A percentile compares a stretch with the other conserved stretches of the same genome.
Conservation (phyloP, 2,113 vertebrate species). For the Tinamus guttatus region DNA sequence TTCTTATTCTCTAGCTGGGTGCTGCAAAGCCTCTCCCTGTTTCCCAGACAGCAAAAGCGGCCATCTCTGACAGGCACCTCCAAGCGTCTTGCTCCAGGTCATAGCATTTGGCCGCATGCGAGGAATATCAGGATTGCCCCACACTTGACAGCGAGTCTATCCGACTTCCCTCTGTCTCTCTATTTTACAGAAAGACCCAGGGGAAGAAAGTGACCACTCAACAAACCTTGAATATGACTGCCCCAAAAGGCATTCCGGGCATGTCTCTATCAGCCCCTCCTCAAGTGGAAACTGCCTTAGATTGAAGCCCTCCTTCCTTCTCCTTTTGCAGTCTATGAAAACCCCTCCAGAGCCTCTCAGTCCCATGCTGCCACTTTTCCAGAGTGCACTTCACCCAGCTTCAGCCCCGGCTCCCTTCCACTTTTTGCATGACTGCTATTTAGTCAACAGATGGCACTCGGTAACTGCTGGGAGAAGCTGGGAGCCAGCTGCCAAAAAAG, state of each 20-base stretch:
- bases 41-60: background rate
- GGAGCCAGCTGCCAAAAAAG: background rate
- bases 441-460: conserved; percentile 64
- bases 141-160: background rate
- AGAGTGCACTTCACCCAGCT: background rate
- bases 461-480: conserved; percentile 18
- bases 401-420: background rate
- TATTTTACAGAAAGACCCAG: background rate
- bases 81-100: background rate
- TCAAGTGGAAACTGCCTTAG: background rate
- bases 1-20: background rate
- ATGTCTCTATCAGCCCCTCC: background rate
- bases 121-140: background rate
- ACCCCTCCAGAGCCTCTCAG: conserved; percentile 15
- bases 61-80: background rate
- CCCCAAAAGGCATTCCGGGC: background rate
- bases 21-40: background rate
- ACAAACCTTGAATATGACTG: background rate
- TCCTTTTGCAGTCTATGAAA: background rate
- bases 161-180: background rate
- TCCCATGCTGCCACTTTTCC: background rate
- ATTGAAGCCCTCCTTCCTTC: background rate
- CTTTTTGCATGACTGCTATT: background rate
- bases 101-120: background rate
- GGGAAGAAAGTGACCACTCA: background rate